A percentile compares a stretch with the other conserved stretches of the same genome.
These are phyloP conservation scores for Phytoseiulus persimilis DNA, from an alignment of 2,888 invertebrate species.

Conservation along the genomic window DNA sequence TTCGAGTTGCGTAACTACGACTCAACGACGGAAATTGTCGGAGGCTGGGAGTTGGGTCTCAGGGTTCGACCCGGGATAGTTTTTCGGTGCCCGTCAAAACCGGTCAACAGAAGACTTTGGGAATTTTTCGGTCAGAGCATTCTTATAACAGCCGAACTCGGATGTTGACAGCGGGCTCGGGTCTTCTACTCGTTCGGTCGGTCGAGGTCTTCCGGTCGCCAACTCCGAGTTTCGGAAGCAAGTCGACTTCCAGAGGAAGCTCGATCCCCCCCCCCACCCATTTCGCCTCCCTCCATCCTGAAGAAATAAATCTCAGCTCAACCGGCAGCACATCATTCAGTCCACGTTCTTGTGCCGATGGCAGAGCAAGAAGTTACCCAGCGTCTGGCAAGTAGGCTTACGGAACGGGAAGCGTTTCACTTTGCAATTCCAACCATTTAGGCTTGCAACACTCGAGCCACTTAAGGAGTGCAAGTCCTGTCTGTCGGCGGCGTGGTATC, in stretches of 20 bases:
- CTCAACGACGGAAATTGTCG: too few species aligned
- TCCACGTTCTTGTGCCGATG: not conserved
- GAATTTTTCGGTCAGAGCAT: not conserved
- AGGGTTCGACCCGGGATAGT: not conserved
- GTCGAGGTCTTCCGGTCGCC: not conserved
- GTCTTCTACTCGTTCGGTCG: not conserved
- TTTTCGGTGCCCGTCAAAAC: not conserved
- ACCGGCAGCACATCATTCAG: not conserved
- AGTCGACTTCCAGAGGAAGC: not conserved
- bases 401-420: not conserved
- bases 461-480: not conserved
- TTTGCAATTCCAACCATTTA: constrained; percentile 5
- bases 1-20: too few species aligned
- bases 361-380: not conserved
- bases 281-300: not conserved
- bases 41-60: not conserved
- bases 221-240: not conserved
- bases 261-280: not conserved
- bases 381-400: not conserved
- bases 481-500: not conserved
- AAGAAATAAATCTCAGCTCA: not conserved
- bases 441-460: not conserved
- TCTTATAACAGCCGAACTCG: not conserved
- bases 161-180: not conserved
- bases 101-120: not conserved